Conservation (phyloP, 2,888 invertebrate genomes). For the Sthenelais limicola region DNA sequence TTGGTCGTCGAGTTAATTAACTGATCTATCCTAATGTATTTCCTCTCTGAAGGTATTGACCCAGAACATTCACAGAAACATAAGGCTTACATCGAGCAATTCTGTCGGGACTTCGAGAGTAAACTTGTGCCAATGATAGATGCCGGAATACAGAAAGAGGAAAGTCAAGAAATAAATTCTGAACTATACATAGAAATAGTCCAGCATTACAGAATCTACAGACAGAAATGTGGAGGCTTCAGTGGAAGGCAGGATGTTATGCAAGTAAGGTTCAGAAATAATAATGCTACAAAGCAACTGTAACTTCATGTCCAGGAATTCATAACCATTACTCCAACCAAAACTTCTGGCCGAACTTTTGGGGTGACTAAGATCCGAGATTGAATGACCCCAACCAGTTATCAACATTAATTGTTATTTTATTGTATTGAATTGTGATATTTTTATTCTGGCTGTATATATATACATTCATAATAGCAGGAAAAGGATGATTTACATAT, state of each 20-base stretch:
- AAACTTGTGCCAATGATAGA: conserved; percentile 81
- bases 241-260: conserved; percentile 81
- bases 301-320: too few relatives aligned
- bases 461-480: background rate
- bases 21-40: background rate
- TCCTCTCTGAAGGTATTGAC: conserved; percentile 72
- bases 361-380: too few relatives aligned
- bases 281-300: too few relatives aligned
- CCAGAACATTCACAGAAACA: conserved; percentile 75
- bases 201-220: conserved; percentile 82
- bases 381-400: too few relatives aligned
- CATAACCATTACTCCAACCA: too few relatives aligned
- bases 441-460: background rate
- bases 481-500: background rate
- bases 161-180: conserved; percentile 75
- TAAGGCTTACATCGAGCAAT: conserved; percentile 78
- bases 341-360: too few relatives aligned
- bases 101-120: conserved; percentile 79
- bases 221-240: conserved; percentile 81
- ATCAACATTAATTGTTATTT: too few relatives aligned
- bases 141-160: conserved; percentile 63
- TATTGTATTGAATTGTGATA: background rate
- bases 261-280: conserved; percentile 71
- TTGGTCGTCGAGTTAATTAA: too few relatives aligned
- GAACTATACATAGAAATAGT: conserved; percentile 79